Percentiles rank a stretch among this genome's conserved stretches.
Conservation (phyloP, 2,888 invertebrate species). For the Ptilodon capucinus region DNA sequence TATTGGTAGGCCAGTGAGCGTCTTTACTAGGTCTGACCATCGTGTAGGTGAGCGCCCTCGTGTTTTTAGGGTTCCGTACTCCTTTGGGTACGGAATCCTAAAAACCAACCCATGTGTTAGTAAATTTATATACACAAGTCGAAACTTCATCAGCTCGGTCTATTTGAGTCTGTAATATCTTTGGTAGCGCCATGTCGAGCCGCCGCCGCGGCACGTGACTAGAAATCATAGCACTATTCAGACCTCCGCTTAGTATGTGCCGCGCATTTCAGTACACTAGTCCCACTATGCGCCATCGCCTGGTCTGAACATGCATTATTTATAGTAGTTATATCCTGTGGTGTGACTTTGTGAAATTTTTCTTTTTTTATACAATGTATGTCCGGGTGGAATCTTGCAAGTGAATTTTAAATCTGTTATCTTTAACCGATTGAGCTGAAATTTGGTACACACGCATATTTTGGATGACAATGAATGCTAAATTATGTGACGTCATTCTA, state of each 20-base stretch:
- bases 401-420: no score
- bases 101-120: background rate
- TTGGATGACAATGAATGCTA: no score
- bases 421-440: no score
- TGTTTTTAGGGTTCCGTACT: no score
- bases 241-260: background rate
- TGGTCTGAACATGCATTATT: background rate
- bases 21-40: no score
- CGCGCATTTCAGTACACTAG: background rate
- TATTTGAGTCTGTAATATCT: conserved; percentile 1
- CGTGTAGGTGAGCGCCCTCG: no score
- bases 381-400: no score
- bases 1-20: no score
- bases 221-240: background rate
- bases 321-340: background rate
- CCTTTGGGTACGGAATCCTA: no score
- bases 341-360: background rate
- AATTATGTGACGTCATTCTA: no score
- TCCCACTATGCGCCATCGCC: background rate
- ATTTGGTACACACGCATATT: no score
- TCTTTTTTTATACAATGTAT: no score
- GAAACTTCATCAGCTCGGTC: conserved; percentile 1
- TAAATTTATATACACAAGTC: background rate
- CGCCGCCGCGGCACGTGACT: background rate
- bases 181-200: background rate